phyloP scores from a whole-genome alignment of 2,888 invertebrate species.

The Coleophora deauratella region DNA sequence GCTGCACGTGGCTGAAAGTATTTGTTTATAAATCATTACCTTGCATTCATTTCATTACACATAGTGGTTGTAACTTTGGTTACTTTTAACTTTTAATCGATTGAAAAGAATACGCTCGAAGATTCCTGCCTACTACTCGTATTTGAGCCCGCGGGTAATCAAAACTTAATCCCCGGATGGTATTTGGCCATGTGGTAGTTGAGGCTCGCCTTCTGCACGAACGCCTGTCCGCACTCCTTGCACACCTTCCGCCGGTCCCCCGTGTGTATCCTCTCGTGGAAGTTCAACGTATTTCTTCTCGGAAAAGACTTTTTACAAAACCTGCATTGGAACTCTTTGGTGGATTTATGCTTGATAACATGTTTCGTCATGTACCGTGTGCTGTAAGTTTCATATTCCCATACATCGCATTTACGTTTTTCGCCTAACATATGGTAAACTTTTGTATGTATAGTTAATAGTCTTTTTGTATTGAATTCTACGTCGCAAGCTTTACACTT shows the following conservation, averaged over 20 bases:
- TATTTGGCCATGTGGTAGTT: slow-evolving; percentile 26
- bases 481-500: slow-evolving; percentile 54
- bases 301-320: slow-evolving; percentile 26
- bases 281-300: slow-evolving; percentile 4
- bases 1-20: too few species aligned
- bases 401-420: slow-evolving; percentile 14
- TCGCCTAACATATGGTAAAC: slow-evolving; percentile 55
- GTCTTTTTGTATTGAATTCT: slow-evolving; percentile 40
- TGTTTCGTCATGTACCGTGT: slow-evolving; percentile 1
- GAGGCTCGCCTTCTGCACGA: slow-evolving; percentile 22
- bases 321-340: slow-evolving; percentile 22
- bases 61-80: too few species aligned
- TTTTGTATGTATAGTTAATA: slow-evolving; percentile 42
- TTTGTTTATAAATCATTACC: too few species aligned
- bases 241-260: slow-evolving; percentile 18
- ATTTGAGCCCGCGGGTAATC: too few species aligned
- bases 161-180: slow-evolving; percentile 46
- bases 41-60: too few species aligned
- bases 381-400: too few species aligned
- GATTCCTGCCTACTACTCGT: too few species aligned
- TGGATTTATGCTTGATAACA: slow-evolving; percentile 15
- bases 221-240: slow-evolving; percentile 19
- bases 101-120: too few species aligned
- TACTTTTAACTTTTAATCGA: too few species aligned
- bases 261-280: slow-evolving; percentile 16